Evolutionary conservation across 2,113 vertebrate species (phyloP), one percentile per base, ranked within the genome.

Genomic region (Carassius carassius): DNA sequence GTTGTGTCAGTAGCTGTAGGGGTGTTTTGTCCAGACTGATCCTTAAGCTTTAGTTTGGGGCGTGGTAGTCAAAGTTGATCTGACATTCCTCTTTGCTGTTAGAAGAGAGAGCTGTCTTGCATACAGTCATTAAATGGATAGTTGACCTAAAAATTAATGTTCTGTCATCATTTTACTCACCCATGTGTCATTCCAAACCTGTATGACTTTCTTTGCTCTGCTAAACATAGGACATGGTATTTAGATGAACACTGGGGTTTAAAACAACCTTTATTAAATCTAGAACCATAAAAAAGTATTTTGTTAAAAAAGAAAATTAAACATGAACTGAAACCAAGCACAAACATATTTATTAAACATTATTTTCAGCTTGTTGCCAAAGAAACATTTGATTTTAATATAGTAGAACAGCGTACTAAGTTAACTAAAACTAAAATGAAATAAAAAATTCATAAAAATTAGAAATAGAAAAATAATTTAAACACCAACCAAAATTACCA

Each of bases 1-100:
- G 32, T 72, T 72, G 21, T 72, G 25, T 82, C 49, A 82, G 17
- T 82, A 58, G 65, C 81, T 60, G 56, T 72, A 72, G 65, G 81
- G 67, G 81, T 72, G 81, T 41, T 51, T 58, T 72, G 80, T 82
- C 32, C 81, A 23, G 51, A 82, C 49, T 21, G 67, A 72, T 69
- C 78, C 13, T 41, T 11, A 51, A 49, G 62, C 60, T 81, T 47
- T 23, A 51, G 19, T 72, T 72, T 70, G 81, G 32, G 65, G 81
- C 72, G 65, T 82, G 81, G 67, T 72, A 37, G 49, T 23, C 11
- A 51, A 54, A 37, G 25, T 23, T 32, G 79, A 81, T 81, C 23
- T 81, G 44, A 54, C 47, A 70, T 81, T 70, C 63, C 47, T 49
- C 14, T 81, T 16, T 69, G 62, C 17, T 23, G 49, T 70, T 72